Evolutionary conservation across 2,797 vertebrate genomes (phyloP), one percentile per base, ranked within the genome.

Genomic region (Acanthurus tractus): DNA sequence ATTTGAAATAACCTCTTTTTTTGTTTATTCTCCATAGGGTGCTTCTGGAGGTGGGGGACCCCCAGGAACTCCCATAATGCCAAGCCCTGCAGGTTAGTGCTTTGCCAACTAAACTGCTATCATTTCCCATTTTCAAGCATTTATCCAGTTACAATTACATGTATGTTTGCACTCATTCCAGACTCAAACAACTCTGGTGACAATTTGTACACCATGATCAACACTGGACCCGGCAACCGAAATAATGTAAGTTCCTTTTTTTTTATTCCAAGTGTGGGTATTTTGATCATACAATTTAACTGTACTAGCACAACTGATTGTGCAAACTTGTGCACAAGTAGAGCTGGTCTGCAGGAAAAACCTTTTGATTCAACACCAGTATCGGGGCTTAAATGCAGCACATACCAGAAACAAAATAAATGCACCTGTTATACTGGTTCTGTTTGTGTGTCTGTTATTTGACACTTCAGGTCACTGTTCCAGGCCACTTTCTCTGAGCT

Each of bases 151-250:
- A 1, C 15, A 64, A 8, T 62, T 18, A 13, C 12, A 64, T 63
- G 1, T 53, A 18, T 58, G 0, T 55, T 59, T 71, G 6, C 9
- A 15, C 29, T 0, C 76, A 53, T 68, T 87, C 74, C 92, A 99
- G 98, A 99, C 94, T 99, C 98, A 86, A 99, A 98, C 95, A 99
- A 99, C 93, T 99, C 98, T 92, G 98, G 98, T 93, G 98, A 99
- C 94, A 99, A 99, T 95, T 97, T 99, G 93, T 99, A 99, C 95
- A 99, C 98, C 93, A 99, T 99, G 97, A 99, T 99, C 94, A 99
- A 98, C 96, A 97, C 97, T 84, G 97, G 97, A 95, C 97, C 97
- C 72, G 97, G 97, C 91, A 99, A 98, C 93, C 96, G 98, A 92
- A 97, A 97, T 94, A 99, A 97, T 87, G 98, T 99, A 94, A 97